A percentile compares a stretch with the other conserved stretches of the same genome.
phyloP scores from a whole-genome alignment of 2,113 vertebrate species.

The Dipodomys ordii region DNA sequence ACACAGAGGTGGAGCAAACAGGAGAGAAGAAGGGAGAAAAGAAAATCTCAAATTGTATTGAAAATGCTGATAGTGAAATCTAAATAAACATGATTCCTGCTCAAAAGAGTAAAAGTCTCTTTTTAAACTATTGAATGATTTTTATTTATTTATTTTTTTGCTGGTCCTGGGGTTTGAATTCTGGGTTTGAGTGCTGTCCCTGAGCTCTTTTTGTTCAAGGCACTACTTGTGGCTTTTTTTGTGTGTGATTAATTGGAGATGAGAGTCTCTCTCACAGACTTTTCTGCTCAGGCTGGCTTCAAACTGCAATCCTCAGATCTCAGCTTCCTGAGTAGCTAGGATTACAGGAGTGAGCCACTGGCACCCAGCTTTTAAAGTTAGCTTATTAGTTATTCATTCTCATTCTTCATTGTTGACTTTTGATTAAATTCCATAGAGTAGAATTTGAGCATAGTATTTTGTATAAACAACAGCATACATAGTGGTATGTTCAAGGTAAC shows the following conservation, averaged over 20 bases:
- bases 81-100: background rate
- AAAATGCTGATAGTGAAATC: background rate
- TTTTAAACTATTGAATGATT: background rate
- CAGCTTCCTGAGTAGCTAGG: too few species aligned
- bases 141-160: background rate
- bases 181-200: too few species aligned
- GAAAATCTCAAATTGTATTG: background rate
- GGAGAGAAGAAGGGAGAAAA: too few species aligned
- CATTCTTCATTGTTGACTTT: background rate
- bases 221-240: too few species aligned
- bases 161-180: too few species aligned
- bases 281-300: too few species aligned
- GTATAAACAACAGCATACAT: background rate
- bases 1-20: background rate
- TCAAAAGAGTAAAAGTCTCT: background rate
- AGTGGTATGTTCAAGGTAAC: background rate
- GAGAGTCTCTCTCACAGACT: too few species aligned
- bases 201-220: too few species aligned
- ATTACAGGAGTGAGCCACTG: too few species aligned
- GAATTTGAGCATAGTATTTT: background rate
- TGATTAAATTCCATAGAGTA: background rate
- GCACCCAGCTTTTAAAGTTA: background rate
- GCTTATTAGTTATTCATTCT: conserved; percentile 24
- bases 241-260: too few species aligned
- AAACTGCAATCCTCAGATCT: too few species aligned